These are phyloP conservation scores for Gouania willdenowi DNA, from an alignment of 2,797 vertebrate genomes.

Conservation along the genomic window DNA sequence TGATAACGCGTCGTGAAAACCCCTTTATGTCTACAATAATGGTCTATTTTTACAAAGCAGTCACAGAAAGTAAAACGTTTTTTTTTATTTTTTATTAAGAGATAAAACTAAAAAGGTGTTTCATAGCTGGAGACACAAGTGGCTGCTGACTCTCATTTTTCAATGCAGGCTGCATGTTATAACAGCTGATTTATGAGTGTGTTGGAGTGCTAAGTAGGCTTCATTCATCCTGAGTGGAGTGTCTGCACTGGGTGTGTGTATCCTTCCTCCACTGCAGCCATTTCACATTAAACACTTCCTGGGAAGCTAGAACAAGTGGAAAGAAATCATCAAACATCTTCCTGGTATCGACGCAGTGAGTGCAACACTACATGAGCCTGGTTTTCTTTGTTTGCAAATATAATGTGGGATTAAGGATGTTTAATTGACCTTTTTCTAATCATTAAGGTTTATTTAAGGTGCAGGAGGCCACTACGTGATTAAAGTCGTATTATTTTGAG, in stretches of 20 bases:
- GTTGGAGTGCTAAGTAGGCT: conserved; percentile 1
- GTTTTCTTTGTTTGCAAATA: not conserved
- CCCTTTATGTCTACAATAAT: no score
- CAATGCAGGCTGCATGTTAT: conserved; percentile 35
- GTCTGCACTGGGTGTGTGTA: conserved; percentile 20
- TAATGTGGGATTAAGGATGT: not conserved
- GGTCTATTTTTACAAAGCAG: no score
- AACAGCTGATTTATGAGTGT: conserved; percentile 28
- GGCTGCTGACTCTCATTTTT: conserved; percentile 6
- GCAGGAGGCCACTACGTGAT: no score
- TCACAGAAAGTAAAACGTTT: not conserved
- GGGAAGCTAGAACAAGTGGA: conserved; percentile 46
- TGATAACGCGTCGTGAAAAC: no score
- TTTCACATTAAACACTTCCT: conserved; percentile 54
- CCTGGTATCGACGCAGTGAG: not conserved
- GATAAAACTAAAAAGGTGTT: not conserved
- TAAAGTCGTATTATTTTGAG: no score
- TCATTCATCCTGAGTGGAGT: conserved; percentile 26
- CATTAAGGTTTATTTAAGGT: no score
- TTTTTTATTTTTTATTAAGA: not conserved
- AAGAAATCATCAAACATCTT: conserved; percentile 53
- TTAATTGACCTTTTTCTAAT: no score
- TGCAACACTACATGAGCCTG: conserved; percentile 6
- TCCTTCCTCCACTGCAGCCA: conserved; percentile 27
- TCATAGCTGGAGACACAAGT: not conserved